A percentile compares a stretch with the other conserved stretches of the same genome.
Evolutionary conservation across 2,888 invertebrate species (phyloP).

Genomic region (Loripinus fragilis): DNA sequence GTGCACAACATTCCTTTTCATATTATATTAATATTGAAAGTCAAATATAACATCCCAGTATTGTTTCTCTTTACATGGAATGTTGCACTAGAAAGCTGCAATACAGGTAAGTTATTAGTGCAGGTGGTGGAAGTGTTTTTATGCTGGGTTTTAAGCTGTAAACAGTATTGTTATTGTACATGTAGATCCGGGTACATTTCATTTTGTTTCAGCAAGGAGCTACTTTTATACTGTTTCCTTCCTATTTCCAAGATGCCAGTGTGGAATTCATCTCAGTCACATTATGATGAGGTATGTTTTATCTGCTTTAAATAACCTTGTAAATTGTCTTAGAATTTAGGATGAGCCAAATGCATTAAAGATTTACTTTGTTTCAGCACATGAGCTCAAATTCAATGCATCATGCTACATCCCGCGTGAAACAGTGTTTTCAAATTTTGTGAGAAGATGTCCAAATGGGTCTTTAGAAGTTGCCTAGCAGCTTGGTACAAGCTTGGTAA

Average conservation of each 20-base stretch:
- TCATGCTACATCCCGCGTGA: too few relatives aligned
- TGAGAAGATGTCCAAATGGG: too few relatives aligned
- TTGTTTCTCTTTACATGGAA: not conserved
- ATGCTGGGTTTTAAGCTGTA: not conserved
- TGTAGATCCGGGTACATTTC: not conserved
- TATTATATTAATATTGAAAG: too few relatives aligned
- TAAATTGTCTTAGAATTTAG: not conserved
- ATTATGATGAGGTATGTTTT: not conserved
- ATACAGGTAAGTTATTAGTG: not conserved
- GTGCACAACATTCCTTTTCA: too few relatives aligned
- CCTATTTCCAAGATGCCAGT: not conserved
- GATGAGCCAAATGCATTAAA: too few relatives aligned
- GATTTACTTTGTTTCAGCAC: too few relatives aligned
- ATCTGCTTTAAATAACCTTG: not conserved
- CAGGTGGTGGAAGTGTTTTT: not conserved
- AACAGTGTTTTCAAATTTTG: too few relatives aligned
- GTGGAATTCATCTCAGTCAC: slow-evolving; percentile 33
- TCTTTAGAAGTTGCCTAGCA: too few relatives aligned
- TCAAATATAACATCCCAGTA: not conserved
- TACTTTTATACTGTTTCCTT: not conserved
- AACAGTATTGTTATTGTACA: not conserved
- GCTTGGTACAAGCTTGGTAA: too few relatives aligned
- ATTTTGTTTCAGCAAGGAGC: not conserved
- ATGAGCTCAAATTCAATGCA: too few relatives aligned
- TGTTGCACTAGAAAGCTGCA: not conserved